These are phyloP conservation scores for Ceyx erithaca DNA, from an alignment of 2,797 vertebrate species.

Conservation along the genomic window DNA sequence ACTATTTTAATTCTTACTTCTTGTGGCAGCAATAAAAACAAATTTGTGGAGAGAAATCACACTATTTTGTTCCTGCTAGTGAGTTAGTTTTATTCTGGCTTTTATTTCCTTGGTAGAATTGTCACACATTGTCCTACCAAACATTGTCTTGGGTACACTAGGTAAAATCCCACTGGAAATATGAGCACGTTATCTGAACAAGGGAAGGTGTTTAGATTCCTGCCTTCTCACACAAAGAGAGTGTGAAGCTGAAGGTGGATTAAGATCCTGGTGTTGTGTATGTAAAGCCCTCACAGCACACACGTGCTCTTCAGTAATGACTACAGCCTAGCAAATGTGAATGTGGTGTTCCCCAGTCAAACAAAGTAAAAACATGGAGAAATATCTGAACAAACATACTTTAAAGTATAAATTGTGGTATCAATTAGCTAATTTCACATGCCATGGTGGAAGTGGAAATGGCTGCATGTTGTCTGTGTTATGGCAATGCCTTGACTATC, in stretches of 20 bases:
- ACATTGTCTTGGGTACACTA: not conserved
- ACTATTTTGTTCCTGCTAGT: not conserved
- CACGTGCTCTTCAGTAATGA: not conserved
- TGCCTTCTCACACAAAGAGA: not conserved
- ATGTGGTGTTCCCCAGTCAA: not conserved
- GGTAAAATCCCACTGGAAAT: not conserved
- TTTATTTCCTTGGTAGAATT: not conserved
- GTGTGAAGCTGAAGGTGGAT: not conserved
- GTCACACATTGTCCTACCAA: not conserved
- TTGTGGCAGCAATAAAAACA: not conserved
- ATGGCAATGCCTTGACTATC: accelerated
- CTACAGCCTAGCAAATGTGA: not conserved
- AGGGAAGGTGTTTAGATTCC: not conserved
- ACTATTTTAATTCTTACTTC: not conserved
- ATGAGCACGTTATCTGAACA: not conserved
- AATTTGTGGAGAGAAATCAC: not conserved
- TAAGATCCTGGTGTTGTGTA: not conserved
- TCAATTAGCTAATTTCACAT: not conserved
- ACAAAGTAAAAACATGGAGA: not conserved
- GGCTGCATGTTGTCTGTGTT: not conserved
- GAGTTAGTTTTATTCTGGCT: not conserved
- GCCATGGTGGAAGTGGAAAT: not conserved
- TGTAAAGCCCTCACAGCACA: not conserved
- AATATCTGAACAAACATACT: not conserved
- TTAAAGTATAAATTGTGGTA: not conserved